These are phyloP conservation scores for Timema cristinae DNA, from an alignment of 2,888 invertebrate genomes.

Conservation along the genomic window DNA sequence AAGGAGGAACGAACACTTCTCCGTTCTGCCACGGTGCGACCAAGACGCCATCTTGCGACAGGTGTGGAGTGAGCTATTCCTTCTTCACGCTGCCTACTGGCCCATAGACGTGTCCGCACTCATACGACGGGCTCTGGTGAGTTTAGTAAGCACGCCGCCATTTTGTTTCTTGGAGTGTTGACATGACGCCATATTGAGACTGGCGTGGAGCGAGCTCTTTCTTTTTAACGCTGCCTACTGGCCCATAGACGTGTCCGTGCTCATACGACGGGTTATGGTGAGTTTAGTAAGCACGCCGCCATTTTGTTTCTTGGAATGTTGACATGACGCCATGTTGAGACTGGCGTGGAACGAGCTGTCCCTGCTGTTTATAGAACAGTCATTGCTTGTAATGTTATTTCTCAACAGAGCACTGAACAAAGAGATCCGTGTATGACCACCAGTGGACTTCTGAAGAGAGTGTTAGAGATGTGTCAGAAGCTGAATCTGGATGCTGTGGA, in stretches of 20 bases:
- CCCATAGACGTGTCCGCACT: constrained; percentile 46
- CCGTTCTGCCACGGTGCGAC: constrained; percentile 46
- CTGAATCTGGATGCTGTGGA: constrained; percentile 49
- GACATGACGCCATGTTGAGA: constrained; percentile 54
- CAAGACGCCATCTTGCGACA: constrained; percentile 55
- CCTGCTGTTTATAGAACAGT: constrained; percentile 40
- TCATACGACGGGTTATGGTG: constrained; percentile 9
- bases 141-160: not conserved
- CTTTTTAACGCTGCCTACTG: constrained; percentile 55
- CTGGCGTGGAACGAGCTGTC: constrained; percentile 58
- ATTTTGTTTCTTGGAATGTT: not conserved
- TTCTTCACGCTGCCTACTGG: constrained; percentile 56
- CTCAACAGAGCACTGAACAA: too few relatives aligned
- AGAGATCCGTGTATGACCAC: not conserved
- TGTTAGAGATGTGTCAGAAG: constrained; percentile 44
- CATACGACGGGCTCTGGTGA: constrained; percentile 10
- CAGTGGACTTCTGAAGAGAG: constrained; percentile 25
- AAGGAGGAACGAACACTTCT: constrained; percentile 53
- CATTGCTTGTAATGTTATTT: too few relatives aligned
- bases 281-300: not conserved
- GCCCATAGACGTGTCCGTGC: constrained; percentile 48
- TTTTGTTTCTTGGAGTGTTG: too few relatives aligned
- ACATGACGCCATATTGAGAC: constrained; percentile 54
- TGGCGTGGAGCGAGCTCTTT: constrained; percentile 58
- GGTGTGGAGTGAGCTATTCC: constrained; percentile 57